phyloP scores from a whole-genome alignment of 2,888 invertebrate genomes.

The Cryptocheilus praepositus region DNA sequence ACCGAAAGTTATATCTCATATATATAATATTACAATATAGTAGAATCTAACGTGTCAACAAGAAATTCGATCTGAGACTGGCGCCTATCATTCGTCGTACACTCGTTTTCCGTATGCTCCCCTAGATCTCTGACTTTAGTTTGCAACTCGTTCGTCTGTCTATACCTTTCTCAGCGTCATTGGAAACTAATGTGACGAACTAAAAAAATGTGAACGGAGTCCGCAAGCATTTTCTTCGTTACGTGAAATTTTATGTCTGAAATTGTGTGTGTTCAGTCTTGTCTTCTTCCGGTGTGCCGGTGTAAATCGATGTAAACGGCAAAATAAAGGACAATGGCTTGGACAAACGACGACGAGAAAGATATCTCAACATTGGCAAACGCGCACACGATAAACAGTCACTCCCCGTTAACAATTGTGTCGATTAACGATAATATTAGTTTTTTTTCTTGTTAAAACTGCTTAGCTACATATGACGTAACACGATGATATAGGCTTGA shows the following conservation, averaged over 20 bases:
- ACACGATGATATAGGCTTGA: constrained; percentile 74
- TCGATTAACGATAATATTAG: constrained; percentile 65
- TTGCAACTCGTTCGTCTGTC: background rate
- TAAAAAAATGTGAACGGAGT: too few relatives aligned
- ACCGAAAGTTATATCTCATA: background rate
- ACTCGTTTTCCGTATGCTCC: background rate
- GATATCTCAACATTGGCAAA: background rate
- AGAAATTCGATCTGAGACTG: constrained; percentile 56
- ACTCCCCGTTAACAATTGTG: constrained; percentile 66
- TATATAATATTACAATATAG: constrained; percentile 15
- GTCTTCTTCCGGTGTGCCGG: background rate
- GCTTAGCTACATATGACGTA: constrained; percentile 62
- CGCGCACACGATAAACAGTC: constrained; percentile 51
- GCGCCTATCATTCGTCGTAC: constrained; percentile 8
- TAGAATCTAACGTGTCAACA: constrained; percentile 56
- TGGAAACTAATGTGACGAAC: too few relatives aligned
- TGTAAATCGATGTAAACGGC: too few relatives aligned
- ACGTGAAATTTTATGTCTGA: background rate
- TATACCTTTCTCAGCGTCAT: too few relatives aligned
- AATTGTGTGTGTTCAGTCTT: constrained; percentile 19
- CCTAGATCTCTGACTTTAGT: background rate
- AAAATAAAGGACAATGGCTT: too few relatives aligned
- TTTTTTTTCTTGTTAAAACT: constrained; percentile 34
- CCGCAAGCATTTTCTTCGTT: background rate
- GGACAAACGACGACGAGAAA: too few relatives aligned